Percentiles rank a stretch among this genome's conserved stretches.
Evolutionary conservation across 2,888 invertebrate genomes (phyloP).

Genomic region (Syritta pipiens): DNA sequence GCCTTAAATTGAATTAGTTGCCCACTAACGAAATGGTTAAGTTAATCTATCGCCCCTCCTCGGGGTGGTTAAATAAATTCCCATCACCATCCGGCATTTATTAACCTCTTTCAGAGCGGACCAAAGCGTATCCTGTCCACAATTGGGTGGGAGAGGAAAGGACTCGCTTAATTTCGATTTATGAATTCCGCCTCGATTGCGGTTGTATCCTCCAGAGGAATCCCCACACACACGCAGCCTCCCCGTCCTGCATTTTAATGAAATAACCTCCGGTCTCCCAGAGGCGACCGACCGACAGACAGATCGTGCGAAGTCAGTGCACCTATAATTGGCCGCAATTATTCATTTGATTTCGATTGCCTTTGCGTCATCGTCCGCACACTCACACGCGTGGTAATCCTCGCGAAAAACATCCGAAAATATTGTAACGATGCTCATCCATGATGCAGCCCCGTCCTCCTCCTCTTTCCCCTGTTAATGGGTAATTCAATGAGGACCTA

Average conservation of each 20-base stretch:
- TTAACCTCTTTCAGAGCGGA: not conserved
- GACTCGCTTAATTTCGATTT: slow-evolving; percentile 15
- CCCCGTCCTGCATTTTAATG: slow-evolving; percentile 9
- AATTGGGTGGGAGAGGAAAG: no score
- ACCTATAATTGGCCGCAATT: slow-evolving; percentile 49
- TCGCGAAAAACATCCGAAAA: not conserved
- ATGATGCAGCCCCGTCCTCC: not conserved
- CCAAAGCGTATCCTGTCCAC: no score
- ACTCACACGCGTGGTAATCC: not conserved
- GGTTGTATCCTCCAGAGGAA: not conserved
- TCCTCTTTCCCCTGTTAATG: slow-evolving; percentile 6
- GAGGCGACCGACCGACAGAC: not conserved
- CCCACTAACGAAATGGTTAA: slow-evolving; percentile 11
- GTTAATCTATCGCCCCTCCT: not conserved
- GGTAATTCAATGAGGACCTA: slow-evolving; percentile 38
- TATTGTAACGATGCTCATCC: not conserved
- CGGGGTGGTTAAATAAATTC: slow-evolving; percentile 12
- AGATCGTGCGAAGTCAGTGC: slow-evolving; percentile 33
- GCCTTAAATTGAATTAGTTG: slow-evolving; percentile 41
- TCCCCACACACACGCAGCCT: not conserved
- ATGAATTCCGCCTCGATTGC: not conserved
- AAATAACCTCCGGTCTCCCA: not conserved
- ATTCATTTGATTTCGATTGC: slow-evolving; percentile 44
- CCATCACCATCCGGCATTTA: not conserved
- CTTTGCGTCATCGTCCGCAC: not conserved